These are phyloP conservation scores for Phrixothrix hirtus DNA, from an alignment of 2,888 invertebrate species.

Conservation along the genomic window DNA sequence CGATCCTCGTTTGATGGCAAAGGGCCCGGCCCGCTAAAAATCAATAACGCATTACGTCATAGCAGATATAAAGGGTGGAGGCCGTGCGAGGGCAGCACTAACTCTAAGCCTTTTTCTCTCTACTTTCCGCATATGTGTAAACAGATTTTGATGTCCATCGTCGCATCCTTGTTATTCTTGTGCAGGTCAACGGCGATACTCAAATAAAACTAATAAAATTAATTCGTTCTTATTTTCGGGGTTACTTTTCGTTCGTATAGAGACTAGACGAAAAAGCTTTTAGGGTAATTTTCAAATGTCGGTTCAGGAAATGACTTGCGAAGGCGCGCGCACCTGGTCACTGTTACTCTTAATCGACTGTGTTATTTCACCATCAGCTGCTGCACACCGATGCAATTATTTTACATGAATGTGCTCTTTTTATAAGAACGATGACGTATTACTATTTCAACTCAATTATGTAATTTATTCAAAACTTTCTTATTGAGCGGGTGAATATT, in stretches of 20 bases:
- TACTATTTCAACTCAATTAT: slow-evolving; percentile 2
- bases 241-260: too few species aligned
- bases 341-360: slow-evolving; percentile 34
- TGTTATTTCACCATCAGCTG: slow-evolving; percentile 41
- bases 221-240: slow-evolving; percentile 11
- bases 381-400: slow-evolving; percentile 39
- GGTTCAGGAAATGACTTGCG: slow-evolving; percentile 44
- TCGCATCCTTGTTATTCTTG: slow-evolving; percentile 9
- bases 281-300: slow-evolving; percentile 38
- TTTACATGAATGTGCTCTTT: slow-evolving; percentile 42
- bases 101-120: slow-evolving; percentile 30
- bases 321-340: slow-evolving; percentile 42
- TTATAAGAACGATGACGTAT: slow-evolving; percentile 27
- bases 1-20: slow-evolving; percentile 46
- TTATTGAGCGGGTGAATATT: too few species aligned
- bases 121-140: slow-evolving; percentile 22
- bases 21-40: slow-evolving; percentile 52
- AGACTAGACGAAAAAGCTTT: slow-evolving; percentile 32
- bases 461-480: slow-evolving; percentile 5
- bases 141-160: slow-evolving; percentile 16
- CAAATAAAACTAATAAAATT: too few species aligned
- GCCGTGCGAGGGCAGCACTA: slow-evolving; percentile 37
- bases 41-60: slow-evolving; percentile 55
- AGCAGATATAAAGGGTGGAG: slow-evolving; percentile 41
- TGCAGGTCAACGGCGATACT: too few species aligned